Base-by-base conservation (phyloP, 1,140 invertebrate species). In the Drosophila sturtevanti region DNA sequence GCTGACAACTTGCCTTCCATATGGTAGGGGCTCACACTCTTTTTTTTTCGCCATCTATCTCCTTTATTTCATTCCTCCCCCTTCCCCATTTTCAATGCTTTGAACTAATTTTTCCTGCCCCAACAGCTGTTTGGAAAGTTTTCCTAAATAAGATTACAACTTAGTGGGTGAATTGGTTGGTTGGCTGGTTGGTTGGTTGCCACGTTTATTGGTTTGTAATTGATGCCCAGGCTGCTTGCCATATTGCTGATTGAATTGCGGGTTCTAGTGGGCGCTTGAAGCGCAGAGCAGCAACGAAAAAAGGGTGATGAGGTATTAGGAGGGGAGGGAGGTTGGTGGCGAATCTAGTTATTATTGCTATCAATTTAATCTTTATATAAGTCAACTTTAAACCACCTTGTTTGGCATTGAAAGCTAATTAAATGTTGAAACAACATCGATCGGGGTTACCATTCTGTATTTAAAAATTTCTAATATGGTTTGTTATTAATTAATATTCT, bases 91-190 rank as follows among this genome's bases (percentile, higher is more conserved):
- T 34, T n/a, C 22, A 7, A n/a, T 11, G 44, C 44, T 51, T 34
- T 56, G 54, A 14, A 56, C 27, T 54, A 21, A 56, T 65, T 69
- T 65, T 69, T 38, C 27, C n/a, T 56, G 24, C 41, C 41, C 37
- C 58, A 67, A 76, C 72, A 76, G 72, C 72, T 76, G 72, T 63
- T 74, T 59, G 58, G 68, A 76, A 75, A 72, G 66, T 75, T 75
- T 48, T 31, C 60, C 24, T 16, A 75, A 76, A 76, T 68, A 64
- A 63, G 72, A 76, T 76, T 76, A 76, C 58, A 61, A 56, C 27
- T 56, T 56, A 11, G 59, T 61, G n/a, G 18, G 59, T 61, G 59
- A 37, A 31, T 10, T 21, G 34, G 37, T 27, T 27, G 34, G 9
- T 58, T 10, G 72, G 31, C 18, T 56, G 54, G 27, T 10, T 56